Evolutionary conservation across 1,140 invertebrate species (phyloP).

Genomic region (Drosophila lacteicornis): DNA sequence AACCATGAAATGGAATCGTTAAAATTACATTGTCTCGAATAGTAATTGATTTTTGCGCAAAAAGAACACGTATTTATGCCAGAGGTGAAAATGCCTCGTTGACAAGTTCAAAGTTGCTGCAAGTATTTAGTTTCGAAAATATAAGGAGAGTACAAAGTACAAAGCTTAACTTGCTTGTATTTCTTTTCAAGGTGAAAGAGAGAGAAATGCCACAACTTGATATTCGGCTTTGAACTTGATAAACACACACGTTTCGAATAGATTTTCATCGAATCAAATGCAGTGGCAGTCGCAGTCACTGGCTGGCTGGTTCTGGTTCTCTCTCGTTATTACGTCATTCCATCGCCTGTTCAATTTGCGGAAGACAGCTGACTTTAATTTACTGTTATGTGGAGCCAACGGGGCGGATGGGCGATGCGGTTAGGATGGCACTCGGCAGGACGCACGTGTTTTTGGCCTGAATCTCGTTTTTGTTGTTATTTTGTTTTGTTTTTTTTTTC

Average conservation of each 20-base stretch:
- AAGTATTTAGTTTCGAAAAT: not conserved
- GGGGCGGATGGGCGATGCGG: conserved; percentile 26
- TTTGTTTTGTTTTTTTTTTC: not conserved
- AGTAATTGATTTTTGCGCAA: conserved; percentile 25
- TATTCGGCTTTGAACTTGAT: conserved; percentile 13
- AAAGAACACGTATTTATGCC: not conserved
- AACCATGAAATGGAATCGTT: conserved; percentile 16
- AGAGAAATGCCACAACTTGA: not conserved
- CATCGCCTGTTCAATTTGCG: conserved; percentile 22
- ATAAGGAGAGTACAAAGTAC: not conserved
- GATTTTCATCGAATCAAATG: conserved; percentile 18
- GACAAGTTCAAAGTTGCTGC: not conserved
- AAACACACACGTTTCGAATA: not conserved
- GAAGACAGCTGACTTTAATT: conserved; percentile 40
- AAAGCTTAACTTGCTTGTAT: not conserved
- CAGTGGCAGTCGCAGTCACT: conserved; percentile 3
- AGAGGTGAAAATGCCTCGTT: not conserved
- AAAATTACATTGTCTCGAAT: conserved; percentile 23
- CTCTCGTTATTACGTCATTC: conserved; percentile 20
- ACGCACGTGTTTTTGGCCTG: conserved; percentile 29
- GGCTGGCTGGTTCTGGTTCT: not conserved
- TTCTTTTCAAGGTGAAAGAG: not conserved
- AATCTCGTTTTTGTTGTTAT: not conserved
- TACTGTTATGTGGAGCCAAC: conserved; percentile 7
- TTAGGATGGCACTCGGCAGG: not conserved